Base-by-base conservation (phyloP, 2,797 vertebrate genomes). In the Distichodus sexfasciatus region DNA sequence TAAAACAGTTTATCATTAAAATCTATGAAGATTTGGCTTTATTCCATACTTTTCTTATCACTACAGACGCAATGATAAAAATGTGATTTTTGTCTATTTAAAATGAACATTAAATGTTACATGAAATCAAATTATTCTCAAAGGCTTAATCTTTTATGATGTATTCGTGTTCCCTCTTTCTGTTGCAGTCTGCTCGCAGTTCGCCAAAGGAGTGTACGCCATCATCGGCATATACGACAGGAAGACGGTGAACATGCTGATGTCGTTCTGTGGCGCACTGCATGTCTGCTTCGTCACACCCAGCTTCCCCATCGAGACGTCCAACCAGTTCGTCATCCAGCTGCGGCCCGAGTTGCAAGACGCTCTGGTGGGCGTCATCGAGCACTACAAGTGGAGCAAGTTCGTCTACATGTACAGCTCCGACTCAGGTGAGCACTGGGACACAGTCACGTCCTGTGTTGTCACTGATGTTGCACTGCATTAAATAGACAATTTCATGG, bases 361-460 rank as follows among this genome's bases (percentile, higher is more conserved):
- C 3, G 96, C 95, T 14, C 90, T 99, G 81, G 95, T 99, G 83
- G 96, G 90, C 8, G 92, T 98, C 78, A 97, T 99, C 1, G 94
- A 97, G 70, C 94, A 96, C 87, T 98, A 98, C 81, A 91, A 91
- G 70, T 99, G 97, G 96, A 94, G 88, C 87, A 97, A 95, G 84
- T 99, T 99, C 46, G 95, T 98, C 86, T 98, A 99, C 86, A 98
- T 99, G 87, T 99, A 99, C 80, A 96, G 96, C 44, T 97, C 97
- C 0, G 96, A 99, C 81, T 90, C 96, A 75, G 96, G 96, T 98
- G 58, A 38, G 57, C n/a, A n/a, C n/a, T n/a, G n/a, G n/a, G n/a
- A n/a, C n/a, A n/a, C n/a, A n/a, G n/a, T n/a, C n/a, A n/a, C n/a
- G n/a, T n/a, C n/a, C n/a, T n/a, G n/a, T n/a, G n/a, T n/a, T n/a